Conservation (phyloP, 2,797 vertebrate species). For the Remorina albescens region DNA sequence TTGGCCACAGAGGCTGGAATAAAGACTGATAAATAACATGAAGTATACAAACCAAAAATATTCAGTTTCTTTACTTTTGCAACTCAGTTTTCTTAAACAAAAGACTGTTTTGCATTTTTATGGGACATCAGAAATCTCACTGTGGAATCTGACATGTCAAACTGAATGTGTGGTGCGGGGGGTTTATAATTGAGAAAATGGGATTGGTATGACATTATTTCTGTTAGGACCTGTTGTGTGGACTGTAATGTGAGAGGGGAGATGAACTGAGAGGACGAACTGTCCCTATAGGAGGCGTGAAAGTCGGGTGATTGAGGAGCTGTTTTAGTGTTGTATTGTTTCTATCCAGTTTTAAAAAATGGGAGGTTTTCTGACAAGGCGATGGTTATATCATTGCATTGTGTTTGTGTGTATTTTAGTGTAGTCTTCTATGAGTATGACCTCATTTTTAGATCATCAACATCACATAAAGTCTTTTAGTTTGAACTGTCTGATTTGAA, state of each 20-base stretch:
- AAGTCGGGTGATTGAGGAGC: slow-evolving; percentile 44
- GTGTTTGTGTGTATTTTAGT: slow-evolving; percentile 7
- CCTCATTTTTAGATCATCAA: slow-evolving; percentile 65
- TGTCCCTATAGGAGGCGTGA: slow-evolving; percentile 43
- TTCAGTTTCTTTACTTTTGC: slow-evolving; percentile 53
- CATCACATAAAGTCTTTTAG: slow-evolving; percentile 66
- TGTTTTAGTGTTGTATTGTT: slow-evolving; percentile 48
- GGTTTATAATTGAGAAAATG: slow-evolving; percentile 19
- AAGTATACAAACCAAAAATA: slow-evolving; percentile 78
- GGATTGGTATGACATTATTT: slow-evolving; percentile 33
- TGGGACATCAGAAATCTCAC: slow-evolving; percentile 56
- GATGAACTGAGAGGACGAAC: too few relatives aligned
- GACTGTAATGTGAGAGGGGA: slow-evolving; percentile 24
- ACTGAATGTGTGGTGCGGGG: slow-evolving; percentile 42
- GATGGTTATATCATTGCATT: slow-evolving; percentile 65
- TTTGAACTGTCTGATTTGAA: slow-evolving; percentile 54
- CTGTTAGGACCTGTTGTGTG: slow-evolving; percentile 6
- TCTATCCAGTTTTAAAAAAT: slow-evolving; percentile 61
- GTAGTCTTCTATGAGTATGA: slow-evolving; percentile 63
- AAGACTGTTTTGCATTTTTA: slow-evolving; percentile 60
- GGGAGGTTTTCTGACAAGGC: slow-evolving; percentile 61
- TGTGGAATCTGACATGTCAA: slow-evolving; percentile 38
- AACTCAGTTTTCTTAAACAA: slow-evolving; percentile 61
- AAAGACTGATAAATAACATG: slow-evolving; percentile 69
- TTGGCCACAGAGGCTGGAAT: slow-evolving; percentile 61